These are phyloP conservation scores for Spondyliosoma cantharus DNA, from an alignment of 2,797 vertebrate species.

Conservation along the genomic window DNA sequence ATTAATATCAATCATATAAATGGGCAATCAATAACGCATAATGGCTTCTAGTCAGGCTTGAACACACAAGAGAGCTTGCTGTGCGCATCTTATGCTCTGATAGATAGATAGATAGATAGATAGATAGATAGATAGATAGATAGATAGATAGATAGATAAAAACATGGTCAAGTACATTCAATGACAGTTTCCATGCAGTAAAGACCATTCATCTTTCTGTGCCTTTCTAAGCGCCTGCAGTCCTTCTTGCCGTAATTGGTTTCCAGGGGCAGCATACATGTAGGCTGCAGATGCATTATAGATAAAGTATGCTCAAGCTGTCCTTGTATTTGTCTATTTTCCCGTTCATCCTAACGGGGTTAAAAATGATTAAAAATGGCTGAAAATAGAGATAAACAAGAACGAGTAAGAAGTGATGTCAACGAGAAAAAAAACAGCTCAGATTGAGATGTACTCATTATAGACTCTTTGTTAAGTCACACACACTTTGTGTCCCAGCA, in stretches of 20 bases:
- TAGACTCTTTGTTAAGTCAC: slow-evolving; percentile 5
- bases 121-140: slow-evolving; percentile 21
- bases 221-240: not conserved
- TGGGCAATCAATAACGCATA: not conserved
- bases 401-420: not conserved
- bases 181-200: slow-evolving; percentile 6
- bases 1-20: slow-evolving; percentile 5
- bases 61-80: not conserved
- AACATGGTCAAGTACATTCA: not conserved
- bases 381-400: not conserved
- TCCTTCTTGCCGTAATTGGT: not conserved
- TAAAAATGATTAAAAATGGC: not conserved
- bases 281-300: not conserved
- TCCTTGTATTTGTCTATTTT: not conserved
- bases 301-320: not conserved
- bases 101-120: slow-evolving; percentile 26
- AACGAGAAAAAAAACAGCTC: not conserved
- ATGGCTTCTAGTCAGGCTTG: not conserved
- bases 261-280: not conserved
- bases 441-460: not conserved
- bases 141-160: slow-evolving; percentile 4
- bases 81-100: not conserved
- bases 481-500: slow-evolving; percentile 21
- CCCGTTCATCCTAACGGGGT: not conserved
- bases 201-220: slow-evolving; percentile 14